Base-by-base conservation (phyloP, 1,140 invertebrate species). In the Meloidogyne chitwoodi region DNA sequence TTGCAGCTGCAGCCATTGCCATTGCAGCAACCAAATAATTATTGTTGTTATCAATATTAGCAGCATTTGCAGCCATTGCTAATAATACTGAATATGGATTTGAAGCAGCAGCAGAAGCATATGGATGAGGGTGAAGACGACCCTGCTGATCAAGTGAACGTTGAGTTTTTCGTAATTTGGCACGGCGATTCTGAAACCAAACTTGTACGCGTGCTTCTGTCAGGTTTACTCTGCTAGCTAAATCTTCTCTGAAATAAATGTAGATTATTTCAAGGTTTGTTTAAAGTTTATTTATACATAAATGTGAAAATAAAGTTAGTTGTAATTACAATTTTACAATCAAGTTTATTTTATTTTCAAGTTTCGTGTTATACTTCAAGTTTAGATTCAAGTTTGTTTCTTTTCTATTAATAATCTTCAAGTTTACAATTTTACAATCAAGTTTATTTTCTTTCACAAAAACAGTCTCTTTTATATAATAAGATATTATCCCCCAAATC, bases 191-290 rank as follows among this genome's bases (percentile, higher is more conserved):
- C n/a, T 78, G 77, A 62, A 78, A 78, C 77, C 77, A 78, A 16
- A 98, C 96, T 92, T 98, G 96, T 29, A 98, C 96, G 88, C 96
- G 91, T 24, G 96, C 96, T 89, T 99, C 96, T 6, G 96, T 98
- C 70, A 99, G 91, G 88, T 97, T 94, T 81, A 97, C 95, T 89
- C 95, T 95, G 91, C 95, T 93, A 34, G 95, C 96, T 78, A 98
- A 96, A 88, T 98, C 96, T 88, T 98, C 96, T 80, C 96, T 75
- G 74, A 24, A 75, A 75, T n/a, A 31, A n/a, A 16, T 11, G 10
- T 12, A 27, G 2, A 27, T 11, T 14, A 12, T 12, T 65, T 65
- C 12, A 44, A 44, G 41, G 16, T 16, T 56, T 56, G 5, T n/a
- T 56, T 56, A 19, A n/a, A 56, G n/a, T 22, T 56, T 56, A 22